Base-by-base conservation (phyloP, 2,888 invertebrate species). In the Anorthoa munda region DNA sequence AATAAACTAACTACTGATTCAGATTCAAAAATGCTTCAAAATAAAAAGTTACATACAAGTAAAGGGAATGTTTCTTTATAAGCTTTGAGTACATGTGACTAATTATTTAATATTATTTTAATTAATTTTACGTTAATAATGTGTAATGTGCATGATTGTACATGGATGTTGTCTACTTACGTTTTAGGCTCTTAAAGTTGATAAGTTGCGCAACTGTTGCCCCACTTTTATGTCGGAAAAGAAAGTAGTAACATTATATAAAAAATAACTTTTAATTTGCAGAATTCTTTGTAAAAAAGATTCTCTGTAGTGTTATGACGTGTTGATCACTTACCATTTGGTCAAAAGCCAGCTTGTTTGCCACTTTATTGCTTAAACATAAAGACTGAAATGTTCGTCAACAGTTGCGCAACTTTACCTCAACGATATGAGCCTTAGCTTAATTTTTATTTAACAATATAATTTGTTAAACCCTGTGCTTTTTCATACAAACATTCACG, bases 51-150 rank as follows among this genome's bases (percentile, higher is more conserved):
- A 60, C 26, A 2, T 53, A 17, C 2, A 64, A 76, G 75, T 77
- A 60, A 85, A 85, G 85, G 85, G 85, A 85, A 85, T 85, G 85
- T 79, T 69, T 77, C 58, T 45, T 15, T n/a, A 13, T 53, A 56
- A 68, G 72, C 79, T 75, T 82, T 23, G 3, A 66, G 39, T 26
- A 9, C 12, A 50, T 56, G 82, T 82, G 72, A 82, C 82, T 82
- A 82, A 82, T 79, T 75, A 60, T 59, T 60, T 72, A 31, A 63
- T 60, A 46, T 79, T 65, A 48, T 23, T 21, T 61, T 55, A 3
- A 53, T 74, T 74, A 67, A 66, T 72, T 70, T 77, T 31, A 64
- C 9, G 5, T 66, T 9, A 63, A 31, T 72, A 79, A 77, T 66
- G 31, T 68, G 59, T 50, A 55, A 55, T 76, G 39, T 39, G 81